Evolutionary conservation across 2,113 vertebrate species (phyloP), one percentile per base, ranked within the genome.

Genomic region (Xenopus laevis): DNA sequence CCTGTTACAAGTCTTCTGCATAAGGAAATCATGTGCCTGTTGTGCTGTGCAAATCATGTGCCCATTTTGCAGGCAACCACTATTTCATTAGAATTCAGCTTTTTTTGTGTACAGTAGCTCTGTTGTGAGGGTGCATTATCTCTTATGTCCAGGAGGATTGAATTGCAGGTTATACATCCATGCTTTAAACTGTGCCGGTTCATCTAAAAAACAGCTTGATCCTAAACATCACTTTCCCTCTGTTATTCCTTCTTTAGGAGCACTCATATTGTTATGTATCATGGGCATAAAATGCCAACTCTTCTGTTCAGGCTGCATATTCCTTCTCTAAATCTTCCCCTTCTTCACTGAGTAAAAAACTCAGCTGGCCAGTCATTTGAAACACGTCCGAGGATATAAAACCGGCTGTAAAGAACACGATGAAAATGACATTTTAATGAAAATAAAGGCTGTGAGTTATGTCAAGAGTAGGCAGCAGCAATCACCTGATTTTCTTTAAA

Each of bases 361-460:
- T 50, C 15, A n/a, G 17, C 17, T 16, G 17, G 8, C 53, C 53
- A 55, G 15, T 55, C 53, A 55, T n/a, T 55, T 16, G 53, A 55
- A 55, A 55, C 53, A 1, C 53, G 17, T n/a, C 53, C 16, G 53
- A 55, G 53, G 53, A n/a, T 55, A 55, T 55, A 55, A 55, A 55
- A 55, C 16, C 13, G 4, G 53, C 17, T 55, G 17, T 55, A n/a
- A 55, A 55, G 47, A 50, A 50, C 11, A 16, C 12, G 12, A 12
- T 50, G 47, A 50, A 50, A 50, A 50, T 6, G 15, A 50, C 11
- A 13, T 50, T 12, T 50, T 50, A 16, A 50, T 12, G 15, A 55
- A 55, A 55, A 55, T 55, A 55, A 55, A 55, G 53, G 53, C 53
- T 55, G 53, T 55, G 17, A 55, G 17, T n/a, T 55, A 55, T 55